These are phyloP conservation scores for Leptinotarsa tumamoca DNA, from an alignment of 2,888 invertebrate species.

Conservation along the genomic window DNA sequence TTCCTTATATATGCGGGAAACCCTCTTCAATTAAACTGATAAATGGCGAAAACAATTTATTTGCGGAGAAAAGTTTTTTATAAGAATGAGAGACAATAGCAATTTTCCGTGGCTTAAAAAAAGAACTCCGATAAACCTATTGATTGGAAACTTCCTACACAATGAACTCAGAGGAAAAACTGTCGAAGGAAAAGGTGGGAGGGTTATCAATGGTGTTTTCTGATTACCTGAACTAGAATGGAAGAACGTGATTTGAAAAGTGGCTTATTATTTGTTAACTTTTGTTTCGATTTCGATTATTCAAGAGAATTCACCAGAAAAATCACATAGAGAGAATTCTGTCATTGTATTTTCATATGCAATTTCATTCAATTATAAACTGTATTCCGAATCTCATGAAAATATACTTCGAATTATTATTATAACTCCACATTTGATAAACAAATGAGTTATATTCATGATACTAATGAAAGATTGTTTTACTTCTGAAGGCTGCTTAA, in stretches of 20 bases:
- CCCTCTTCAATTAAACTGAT: conserved; percentile 35
- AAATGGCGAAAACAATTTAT: conserved; percentile 33
- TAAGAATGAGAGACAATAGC: conserved; percentile 24
- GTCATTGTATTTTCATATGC: too few species aligned
- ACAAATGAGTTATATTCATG: too few species aligned
- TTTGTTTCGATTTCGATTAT: neutral
- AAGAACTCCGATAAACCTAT: neutral
- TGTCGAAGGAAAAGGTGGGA: neutral
- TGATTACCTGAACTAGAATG: neutral
- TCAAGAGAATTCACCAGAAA: too few species aligned
- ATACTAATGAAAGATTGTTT: too few species aligned
- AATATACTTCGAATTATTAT: too few species aligned
- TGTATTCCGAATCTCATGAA: too few species aligned
- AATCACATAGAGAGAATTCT: too few species aligned
- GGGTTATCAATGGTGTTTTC: neutral
- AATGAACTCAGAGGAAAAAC: neutral
- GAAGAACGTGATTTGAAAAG: too few species aligned
- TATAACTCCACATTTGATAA: too few species aligned
- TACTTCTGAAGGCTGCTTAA: too few species aligned
- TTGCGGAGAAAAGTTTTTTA: conserved; percentile 21
- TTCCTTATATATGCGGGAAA: conserved; percentile 36
- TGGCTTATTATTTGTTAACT: neutral
- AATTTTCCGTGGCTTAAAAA: conserved; percentile 6
- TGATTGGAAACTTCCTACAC: conserved; percentile 12
- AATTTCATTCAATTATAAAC: too few species aligned